Percentiles rank a stretch among this genome's conserved stretches.
Evolutionary conservation across 2,113 vertebrate species (phyloP).

Genomic region (Melanerpes aurifrons): DNA sequence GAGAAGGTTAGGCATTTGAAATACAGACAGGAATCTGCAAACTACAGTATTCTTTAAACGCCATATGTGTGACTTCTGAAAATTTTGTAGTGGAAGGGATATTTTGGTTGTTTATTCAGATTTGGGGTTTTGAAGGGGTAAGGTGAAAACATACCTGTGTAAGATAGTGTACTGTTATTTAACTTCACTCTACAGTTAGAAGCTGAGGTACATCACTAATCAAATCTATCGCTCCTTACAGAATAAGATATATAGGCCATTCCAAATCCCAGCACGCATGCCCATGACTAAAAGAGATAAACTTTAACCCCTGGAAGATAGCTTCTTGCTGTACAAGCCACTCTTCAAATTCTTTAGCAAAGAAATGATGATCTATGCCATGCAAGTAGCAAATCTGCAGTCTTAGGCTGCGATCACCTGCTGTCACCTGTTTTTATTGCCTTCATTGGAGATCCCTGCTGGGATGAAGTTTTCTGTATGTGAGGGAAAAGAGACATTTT

Average conservation of each 20-base stretch:
- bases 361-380: rapidly evolving
- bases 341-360: not conserved
- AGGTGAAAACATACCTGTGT: not conserved
- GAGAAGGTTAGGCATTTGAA: not conserved
- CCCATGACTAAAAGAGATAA: not conserved
- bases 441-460: not conserved
- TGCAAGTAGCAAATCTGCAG: not conserved
- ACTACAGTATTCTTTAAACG: slow-evolving; percentile 45
- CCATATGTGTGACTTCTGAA: slow-evolving; percentile 22
- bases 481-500: not conserved
- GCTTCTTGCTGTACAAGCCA: not conserved
- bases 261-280: not conserved
- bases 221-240: not conserved
- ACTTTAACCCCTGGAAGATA: not conserved
- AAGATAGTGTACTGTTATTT: not conserved
- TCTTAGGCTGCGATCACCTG: not conserved
- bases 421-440: not conserved
- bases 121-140: no score
- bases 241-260: not conserved
- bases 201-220: no score
- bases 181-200: not conserved
- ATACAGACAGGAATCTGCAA: not conserved
- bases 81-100: not conserved
- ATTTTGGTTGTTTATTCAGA: not conserved
- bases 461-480: not conserved